Evolutionary conservation across 2,888 invertebrate species (phyloP).

Genomic region (Chloroclysta siterata): DNA sequence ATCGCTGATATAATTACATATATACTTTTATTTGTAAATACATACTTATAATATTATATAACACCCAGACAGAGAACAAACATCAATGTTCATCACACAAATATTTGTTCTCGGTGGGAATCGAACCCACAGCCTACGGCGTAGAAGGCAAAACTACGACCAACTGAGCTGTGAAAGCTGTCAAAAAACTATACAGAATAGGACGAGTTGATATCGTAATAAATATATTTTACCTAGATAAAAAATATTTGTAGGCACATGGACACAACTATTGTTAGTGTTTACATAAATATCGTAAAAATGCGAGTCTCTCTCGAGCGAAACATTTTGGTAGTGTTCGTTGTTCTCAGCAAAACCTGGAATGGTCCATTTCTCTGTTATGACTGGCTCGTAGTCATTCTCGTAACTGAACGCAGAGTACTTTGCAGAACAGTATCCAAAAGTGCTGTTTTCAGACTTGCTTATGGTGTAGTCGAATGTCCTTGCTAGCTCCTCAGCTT

Average conservation of each 20-base stretch:
- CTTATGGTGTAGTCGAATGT: conserved; percentile 76
- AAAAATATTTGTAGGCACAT: conserved; percentile 97
- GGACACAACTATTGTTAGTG: conserved; percentile 92
- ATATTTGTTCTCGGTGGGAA: no score
- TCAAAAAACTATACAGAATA: no score
- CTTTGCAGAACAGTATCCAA: conserved; percentile 92
- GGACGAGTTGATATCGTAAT: no score
- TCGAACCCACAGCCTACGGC: no score
- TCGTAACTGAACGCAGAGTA: conserved; percentile 84
- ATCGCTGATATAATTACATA: no score
- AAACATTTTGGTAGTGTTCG: conserved; percentile 81
- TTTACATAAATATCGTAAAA: conserved; percentile 94
- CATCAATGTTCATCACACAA: no score
- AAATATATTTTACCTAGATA: conserved; percentile 87
- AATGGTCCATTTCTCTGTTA: conserved; percentile 34
- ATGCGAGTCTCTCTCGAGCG: conserved; percentile 89
- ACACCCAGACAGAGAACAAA: no score
- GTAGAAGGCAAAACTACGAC: no score
- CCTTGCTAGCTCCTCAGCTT: conserved; percentile 89
- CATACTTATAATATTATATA: no score
- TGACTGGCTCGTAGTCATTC: conserved; percentile 8
- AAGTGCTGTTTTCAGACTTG: conserved; percentile 71
- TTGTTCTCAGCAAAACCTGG: conserved; percentile 68
- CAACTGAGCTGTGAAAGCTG: no score
- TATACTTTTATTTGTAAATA: no score